These are phyloP conservation scores for Poeciliopsis infans DNA, from an alignment of 2,797 vertebrate genomes.

Conservation along the genomic window DNA sequence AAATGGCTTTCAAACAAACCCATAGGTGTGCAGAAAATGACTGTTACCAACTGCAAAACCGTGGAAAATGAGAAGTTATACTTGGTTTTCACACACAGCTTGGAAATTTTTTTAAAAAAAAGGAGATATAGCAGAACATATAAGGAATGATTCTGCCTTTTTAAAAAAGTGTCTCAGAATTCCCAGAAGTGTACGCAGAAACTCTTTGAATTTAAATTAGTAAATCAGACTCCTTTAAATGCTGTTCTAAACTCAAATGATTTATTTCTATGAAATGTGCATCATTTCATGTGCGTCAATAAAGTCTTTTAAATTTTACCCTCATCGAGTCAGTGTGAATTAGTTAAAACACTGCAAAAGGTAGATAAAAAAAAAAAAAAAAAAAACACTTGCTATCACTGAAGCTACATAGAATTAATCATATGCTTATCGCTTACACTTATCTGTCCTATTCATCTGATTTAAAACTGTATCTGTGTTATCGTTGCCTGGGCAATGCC, in stretches of 20 bases:
- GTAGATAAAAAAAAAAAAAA: not conserved
- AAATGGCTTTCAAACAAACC: slow-evolving; percentile 71
- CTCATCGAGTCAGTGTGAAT: slow-evolving; percentile 46
- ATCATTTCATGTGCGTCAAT: slow-evolving; percentile 44
- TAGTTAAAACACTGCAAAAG: slow-evolving; percentile 40
- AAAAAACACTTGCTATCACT: slow-evolving; percentile 20
- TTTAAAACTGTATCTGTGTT: slow-evolving; percentile 37
- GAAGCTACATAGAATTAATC: slow-evolving; percentile 57
- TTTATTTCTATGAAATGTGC: slow-evolving; percentile 54
- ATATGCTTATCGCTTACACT: slow-evolving; percentile 45
- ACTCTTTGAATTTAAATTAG: not conserved
- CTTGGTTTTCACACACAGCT: slow-evolving; percentile 13
- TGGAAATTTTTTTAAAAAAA: not conserved
- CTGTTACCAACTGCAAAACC: slow-evolving; percentile 34
- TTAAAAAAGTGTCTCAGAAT: not conserved
- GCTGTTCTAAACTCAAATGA: slow-evolving; percentile 28
- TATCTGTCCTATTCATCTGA: slow-evolving; percentile 56
- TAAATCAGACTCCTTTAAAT: not conserved
- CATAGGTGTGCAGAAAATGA: slow-evolving; percentile 65
- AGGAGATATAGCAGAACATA: not conserved
- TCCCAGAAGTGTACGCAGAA: not conserved
- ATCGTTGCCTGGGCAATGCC: slow-evolving; percentile 41
- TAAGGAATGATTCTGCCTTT: not conserved
- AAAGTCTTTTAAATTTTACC: slow-evolving; percentile 49
- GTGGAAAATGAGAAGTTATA: slow-evolving; percentile 34